These are phyloP conservation scores for Porites cylindrica DNA, from an alignment of 92 coral and sea anemone genomes.

Conservation along the genomic window DNA sequence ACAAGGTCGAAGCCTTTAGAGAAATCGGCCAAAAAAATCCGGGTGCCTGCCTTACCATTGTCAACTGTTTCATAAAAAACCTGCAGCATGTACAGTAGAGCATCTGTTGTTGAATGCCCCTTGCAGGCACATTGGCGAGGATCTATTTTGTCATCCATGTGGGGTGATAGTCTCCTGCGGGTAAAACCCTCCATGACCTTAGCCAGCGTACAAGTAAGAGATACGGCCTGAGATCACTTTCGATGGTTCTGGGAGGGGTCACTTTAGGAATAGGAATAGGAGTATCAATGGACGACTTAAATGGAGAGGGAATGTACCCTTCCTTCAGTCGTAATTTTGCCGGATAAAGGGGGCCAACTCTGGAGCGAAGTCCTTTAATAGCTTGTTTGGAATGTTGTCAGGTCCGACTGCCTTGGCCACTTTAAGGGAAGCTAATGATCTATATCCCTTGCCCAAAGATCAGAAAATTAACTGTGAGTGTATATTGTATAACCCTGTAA, in stretches of 20 bases:
- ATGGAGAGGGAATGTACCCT: conserved; percentile 1
- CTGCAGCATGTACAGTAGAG: conserved; percentile 14
- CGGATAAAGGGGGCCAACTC: conserved; percentile 40
- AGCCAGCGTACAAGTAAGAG: conserved; percentile 64
- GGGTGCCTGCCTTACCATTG: conserved; percentile 44
- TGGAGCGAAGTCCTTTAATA: conserved; percentile 22
- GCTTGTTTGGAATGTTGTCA: conserved; percentile 52
- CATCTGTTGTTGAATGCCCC: too few relatives aligned
- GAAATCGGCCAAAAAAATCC: conserved; percentile 59
- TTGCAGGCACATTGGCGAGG: neutral
- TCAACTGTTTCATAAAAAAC: conserved; percentile 54
- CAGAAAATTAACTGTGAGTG: too few relatives aligned
- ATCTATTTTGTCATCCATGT: conserved; percentile 51
- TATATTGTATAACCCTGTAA: too few relatives aligned
- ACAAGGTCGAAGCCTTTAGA: conserved; percentile 65
- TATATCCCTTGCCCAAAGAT: too few relatives aligned
- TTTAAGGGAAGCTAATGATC: neutral
- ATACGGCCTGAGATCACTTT: conserved; percentile 59
- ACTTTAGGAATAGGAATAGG: neutral
- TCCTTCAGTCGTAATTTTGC: conserved; percentile 32
- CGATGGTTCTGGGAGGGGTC: neutral
- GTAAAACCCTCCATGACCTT: conserved; percentile 73
- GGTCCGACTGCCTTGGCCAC: conserved; percentile 11
- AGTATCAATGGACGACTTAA: neutral
- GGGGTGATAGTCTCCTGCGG: conserved; percentile 32